Base-by-base conservation (phyloP, 2,797 vertebrate genomes). In the Sylvilagus floridanus region DNA sequence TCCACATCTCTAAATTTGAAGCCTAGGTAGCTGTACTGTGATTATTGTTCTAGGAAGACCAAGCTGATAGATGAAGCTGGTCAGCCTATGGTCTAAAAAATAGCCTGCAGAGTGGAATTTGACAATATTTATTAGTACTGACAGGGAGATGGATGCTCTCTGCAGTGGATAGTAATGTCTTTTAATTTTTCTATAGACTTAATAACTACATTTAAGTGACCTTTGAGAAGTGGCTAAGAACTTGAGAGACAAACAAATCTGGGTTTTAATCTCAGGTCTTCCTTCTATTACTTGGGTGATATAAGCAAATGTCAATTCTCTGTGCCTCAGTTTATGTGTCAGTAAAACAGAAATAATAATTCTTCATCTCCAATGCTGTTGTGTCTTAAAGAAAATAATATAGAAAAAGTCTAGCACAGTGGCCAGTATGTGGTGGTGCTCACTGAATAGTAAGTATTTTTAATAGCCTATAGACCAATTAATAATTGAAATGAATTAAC, bases 101-200 rank as follows among this genome's bases (percentile, higher is more conserved):
- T 30, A 93, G 24, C 37, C 22, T 7, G 12, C 73, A 73, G 7
- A 62, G 30, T 32, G 66, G n/a, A 76, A 62, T 69, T 79, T 73
- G 79, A 77, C n/a, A 63, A 5, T 50, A 54, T 75, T 90, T 4
- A 47, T 68, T 68, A 79, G 28, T 26, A 37, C 30, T 79, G 35
- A 76, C 47, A 82, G 21, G 52, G 19, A 88, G 54, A 84, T 47
- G 35, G 69, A 57, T 60, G 66, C 37, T 76, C 32, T 68, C 32
- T 63, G 42, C 24, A 42, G 21, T 77, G 17, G n/a, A 76, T 1
- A 75, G 26, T 12, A 63, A 11, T 7, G 22, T 54, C 21, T 95
- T 89, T 66, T 69, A 78, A 60, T 87, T 91, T 89, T 91, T 60
- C 24, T 78, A 21, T 47, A 95, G 84, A 89, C 73, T 84, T 77